phyloP scores from a whole-genome alignment of 2,888 invertebrate genomes.

The Theristus sp. region DNA sequence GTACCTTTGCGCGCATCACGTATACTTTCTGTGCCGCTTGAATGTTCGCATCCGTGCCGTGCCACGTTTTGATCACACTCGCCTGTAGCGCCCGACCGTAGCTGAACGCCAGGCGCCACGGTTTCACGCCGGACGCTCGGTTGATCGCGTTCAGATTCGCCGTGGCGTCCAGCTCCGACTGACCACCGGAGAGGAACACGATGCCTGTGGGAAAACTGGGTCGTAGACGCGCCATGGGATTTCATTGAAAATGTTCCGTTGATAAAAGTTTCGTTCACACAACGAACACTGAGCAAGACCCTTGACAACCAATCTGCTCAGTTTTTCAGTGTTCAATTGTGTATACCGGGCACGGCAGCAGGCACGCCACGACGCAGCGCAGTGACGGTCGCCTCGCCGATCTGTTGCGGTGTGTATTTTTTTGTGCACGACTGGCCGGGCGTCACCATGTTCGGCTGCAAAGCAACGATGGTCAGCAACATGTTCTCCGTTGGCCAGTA shows the following conservation, averaged over 20 bases:
- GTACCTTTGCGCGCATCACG: slow-evolving; percentile 16
- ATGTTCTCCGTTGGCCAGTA: no score
- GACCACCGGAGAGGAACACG: slow-evolving; percentile 90
- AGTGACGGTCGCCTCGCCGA: slow-evolving; percentile 40
- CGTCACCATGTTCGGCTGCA: slow-evolving; percentile 84
- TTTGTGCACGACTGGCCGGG: slow-evolving; percentile 61
- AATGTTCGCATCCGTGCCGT: slow-evolving; percentile 71
- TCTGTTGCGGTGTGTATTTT: slow-evolving; percentile 55
- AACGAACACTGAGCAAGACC: no score
- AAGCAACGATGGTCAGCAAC: no score
- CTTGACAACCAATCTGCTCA: no score
- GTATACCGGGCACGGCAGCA: slow-evolving; percentile 16
- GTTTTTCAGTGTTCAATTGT: no score
- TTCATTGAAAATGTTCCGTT: no score
- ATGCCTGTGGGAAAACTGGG: slow-evolving; percentile 43
- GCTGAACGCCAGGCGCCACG: slow-evolving; percentile 92
- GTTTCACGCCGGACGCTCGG: slow-evolving; percentile 45
- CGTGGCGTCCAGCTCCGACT: slow-evolving; percentile 89
- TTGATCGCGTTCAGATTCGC: slow-evolving; percentile 90
- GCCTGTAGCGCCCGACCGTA: slow-evolving; percentile 66
- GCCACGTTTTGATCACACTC: slow-evolving; percentile 86
- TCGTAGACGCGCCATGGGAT: no score
- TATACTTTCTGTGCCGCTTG: slow-evolving; percentile 58
- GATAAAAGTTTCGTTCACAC: no score
- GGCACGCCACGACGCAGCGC: slow-evolving; percentile 17